Evolutionary conservation across 2,113 vertebrate genomes (phyloP).

Genomic region (Hystrix brachyura): DNA sequence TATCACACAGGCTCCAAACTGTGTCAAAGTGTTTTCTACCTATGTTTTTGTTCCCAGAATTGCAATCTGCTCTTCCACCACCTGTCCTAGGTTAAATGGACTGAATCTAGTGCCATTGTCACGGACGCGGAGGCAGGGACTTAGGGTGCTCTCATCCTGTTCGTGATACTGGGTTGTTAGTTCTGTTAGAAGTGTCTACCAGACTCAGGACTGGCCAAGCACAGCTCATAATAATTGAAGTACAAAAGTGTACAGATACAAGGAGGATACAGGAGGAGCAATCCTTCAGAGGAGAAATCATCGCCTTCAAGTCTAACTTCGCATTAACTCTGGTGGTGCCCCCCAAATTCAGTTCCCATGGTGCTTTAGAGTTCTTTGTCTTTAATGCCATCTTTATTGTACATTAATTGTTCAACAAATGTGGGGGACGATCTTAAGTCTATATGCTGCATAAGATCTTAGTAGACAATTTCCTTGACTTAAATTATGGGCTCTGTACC

Average conservation of each 20-base stretch:
- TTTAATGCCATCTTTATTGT: not conserved
- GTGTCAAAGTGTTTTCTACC: not conserved
- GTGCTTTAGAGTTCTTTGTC: not conserved
- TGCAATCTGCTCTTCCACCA: slow-evolving; percentile 13
- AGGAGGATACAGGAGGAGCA: no score
- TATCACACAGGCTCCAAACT: not conserved
- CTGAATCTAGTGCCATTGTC: not conserved
- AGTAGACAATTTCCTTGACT: not conserved
- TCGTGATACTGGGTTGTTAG: not conserved
- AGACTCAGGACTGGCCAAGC: not conserved
- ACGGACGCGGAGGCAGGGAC: not conserved
- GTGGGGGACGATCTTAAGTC: not conserved
- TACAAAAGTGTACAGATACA: not conserved
- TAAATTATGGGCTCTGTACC: not conserved
- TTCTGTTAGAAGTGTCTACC: not conserved
- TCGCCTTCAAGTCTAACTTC: not conserved
- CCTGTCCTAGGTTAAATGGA: not conserved
- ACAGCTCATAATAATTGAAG: not conserved
- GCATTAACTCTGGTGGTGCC: not conserved
- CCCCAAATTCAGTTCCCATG: not conserved
- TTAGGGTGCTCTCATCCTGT: not conserved
- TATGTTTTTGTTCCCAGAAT: not conserved
- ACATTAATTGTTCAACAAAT: not conserved
- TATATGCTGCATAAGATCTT: not conserved
- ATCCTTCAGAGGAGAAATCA: not conserved